Base-by-base conservation (phyloP, 2,888 invertebrate species). In the Lepeophtheirus nordmannii region DNA sequence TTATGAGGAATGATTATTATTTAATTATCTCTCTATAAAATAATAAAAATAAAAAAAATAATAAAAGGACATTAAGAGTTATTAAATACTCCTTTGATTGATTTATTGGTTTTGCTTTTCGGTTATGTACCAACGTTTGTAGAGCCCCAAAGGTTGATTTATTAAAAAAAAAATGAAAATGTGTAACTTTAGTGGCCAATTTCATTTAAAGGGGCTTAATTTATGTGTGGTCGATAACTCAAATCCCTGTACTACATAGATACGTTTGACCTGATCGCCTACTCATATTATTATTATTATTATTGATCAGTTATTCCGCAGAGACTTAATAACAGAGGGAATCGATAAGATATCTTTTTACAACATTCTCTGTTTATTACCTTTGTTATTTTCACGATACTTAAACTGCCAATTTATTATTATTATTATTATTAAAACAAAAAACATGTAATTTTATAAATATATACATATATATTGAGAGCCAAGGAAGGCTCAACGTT, bases 371-470 rank as follows among this genome's bases (percentile, higher is more conserved):
- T 30, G 30, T 30, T 30, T 30, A 30, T 30, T 30, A 30, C 30
- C 30, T 30, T 30, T 30, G 30, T 30, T 30, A 30, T 30, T 30
- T 30, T 30, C 30, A 30, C 30, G 30, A 30, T 30, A 30, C 14
- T 17, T 46, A 46, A 46, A 46, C 53, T 46, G 53, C 53, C 53
- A 46, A 46, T 46, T 46, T 46, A 17, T 46, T n/a, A 46, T 46
- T n/a, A 46, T n/a, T 46, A 46, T 14, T 10, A n/a, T n/a, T n/a
- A n/a, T n/a, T n/a, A 46, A n/a, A 46, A 2, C 2, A 14, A 46
- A 46, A 46, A 46, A 46, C 53, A 46, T 46, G 53, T 46, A 46
- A 46, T 46, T 46, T 46, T 17, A 5, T 41, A 41, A 41, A 41
- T 41, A 41, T 14, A 41, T 41, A 41, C 41, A 11, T 11, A 3